Evolutionary conservation across 2,888 invertebrate genomes (phyloP), one percentile per base, ranked within the genome.

Genomic region (Drosophila prostipennis): DNA sequence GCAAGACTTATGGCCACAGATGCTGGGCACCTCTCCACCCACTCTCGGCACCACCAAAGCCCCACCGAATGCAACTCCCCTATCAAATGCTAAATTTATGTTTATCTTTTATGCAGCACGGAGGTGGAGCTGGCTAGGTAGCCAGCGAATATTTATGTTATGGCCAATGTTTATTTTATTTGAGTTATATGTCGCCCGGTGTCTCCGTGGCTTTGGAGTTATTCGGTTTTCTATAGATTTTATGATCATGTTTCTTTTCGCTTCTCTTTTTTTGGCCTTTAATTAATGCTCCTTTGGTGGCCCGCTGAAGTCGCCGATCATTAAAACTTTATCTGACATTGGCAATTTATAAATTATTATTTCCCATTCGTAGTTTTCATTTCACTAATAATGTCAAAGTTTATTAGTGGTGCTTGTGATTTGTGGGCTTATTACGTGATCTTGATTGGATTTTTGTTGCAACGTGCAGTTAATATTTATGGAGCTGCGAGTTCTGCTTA

Each of bases 1-100:
- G 67, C 70, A 81, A 89, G 85, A 85, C 77, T 87, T 89, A 85
- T 89, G 86, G 88, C 83, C 85, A 74, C 85, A 85, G 85, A 85
- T 89, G 84, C 84, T 59, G 59, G 61, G 76, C 87, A 68, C 70
- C 67, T 68, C 26, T 59, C 61, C 69, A 40, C 45, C 34, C 56
- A 48, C 48, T 45, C 45, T 32, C 16, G 48, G 16, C 32, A 48
- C 14, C 32, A 16, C 42, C 49, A 48, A 40, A 60, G 6, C 16
- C 48, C 48, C 76, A 70, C 45, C 61, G 60, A 77, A 68, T 72
- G 48, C 73, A 36, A 43, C 45, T 29, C 39, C 46, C 56, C 49
- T 39, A 34, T 34, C 19, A 52, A 79, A 82, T 79, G 79, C 76
- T 55, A 68, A 83, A 83, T 83, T 88, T 83, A 83, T 83, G 83